These are phyloP conservation scores for Synanthedon tipuliformis DNA, from an alignment of 2,888 invertebrate genomes.

Conservation along the genomic window DNA sequence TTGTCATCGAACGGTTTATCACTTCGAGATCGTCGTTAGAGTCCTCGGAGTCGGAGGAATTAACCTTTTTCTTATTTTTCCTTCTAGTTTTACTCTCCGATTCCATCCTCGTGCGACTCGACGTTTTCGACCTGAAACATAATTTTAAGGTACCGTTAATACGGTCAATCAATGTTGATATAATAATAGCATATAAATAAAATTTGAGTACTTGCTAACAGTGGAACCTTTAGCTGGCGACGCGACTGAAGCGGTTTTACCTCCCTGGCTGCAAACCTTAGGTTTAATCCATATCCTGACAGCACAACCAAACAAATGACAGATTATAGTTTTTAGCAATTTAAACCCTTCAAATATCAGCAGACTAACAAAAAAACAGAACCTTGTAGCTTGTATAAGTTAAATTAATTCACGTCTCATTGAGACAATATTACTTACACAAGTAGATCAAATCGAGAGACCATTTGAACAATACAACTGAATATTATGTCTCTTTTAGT, in stretches of 20 bases:
- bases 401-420: no score
- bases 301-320: conserved; percentile 3
- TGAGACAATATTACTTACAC: no score
- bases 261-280: conserved; percentile 24
- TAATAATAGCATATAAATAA: neutral
- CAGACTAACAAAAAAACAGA: no score
- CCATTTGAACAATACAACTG: no score
- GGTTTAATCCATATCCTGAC: conserved; percentile 58
- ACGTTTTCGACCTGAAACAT: conserved; percentile 29
- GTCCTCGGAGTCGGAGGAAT: conserved; percentile 56
- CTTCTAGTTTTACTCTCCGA: conserved; percentile 28
- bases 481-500: no score
- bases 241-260: conserved; percentile 24
- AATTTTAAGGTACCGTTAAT: neutral
- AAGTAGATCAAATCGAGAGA: no score
- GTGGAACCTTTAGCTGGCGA: conserved; percentile 30
- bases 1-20: conserved; percentile 60
- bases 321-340: no score
- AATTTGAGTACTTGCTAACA: conserved; percentile 24
- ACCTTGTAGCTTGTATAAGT: no score
- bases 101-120: conserved; percentile 26
- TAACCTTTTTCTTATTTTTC: conserved; percentile 26
- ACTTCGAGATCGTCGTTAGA: conserved; percentile 63
- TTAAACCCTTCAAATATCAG: no score
- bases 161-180: neutral